Evolutionary conservation across 2,113 vertebrate genomes (phyloP), one percentile per base, ranked within the genome.

Genomic region (Antennarius striatus): DNA sequence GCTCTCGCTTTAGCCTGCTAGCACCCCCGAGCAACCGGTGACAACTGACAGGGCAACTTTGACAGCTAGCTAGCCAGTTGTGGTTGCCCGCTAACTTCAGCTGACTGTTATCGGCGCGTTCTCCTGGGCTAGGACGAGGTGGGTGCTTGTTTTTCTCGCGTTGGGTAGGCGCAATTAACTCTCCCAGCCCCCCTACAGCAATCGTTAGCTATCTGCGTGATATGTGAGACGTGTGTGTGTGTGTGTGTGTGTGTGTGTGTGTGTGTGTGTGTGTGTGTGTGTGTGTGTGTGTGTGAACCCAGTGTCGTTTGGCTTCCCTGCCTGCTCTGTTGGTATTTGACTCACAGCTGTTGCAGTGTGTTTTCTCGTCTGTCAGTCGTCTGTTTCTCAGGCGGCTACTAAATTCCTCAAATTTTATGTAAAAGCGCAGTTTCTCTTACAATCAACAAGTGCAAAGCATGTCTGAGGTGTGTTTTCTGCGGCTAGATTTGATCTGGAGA

Each of bases 41-140:
- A 91, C 86, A 90, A 87, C 87, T 87, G 86, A 86, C 88, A 83
- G 85, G 86, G 83, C 81, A 91, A 91, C 90, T 91, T 91, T 91
- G 90, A 91, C 90, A 91, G 88, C 84, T 81, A 90, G 84, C 85
- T 86, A 89, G 82, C 82, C 86, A 79, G 86, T 79, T 73, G 67
- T 50, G 55, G 77, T 75, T 70, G 77, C 79, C 83, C 67, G 86
- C 83, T 89, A 84, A 87, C 79, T 90, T 81, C 80, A 84, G 73
- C 84, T 47, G 73, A 63, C 73, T 79, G 71, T 36, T 67, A 63
- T 73, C 53, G 60, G 68, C 46, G 69, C 77, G 59, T 59, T 77
- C 73, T 72, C 54, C 51, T 7, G 61, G 74, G 66, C 79, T 51
- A 50, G 67, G 54, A 59, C 54, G 16, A 47, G 54, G 54, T 51